Evolutionary conservation across 2,888 invertebrate species (phyloP).

Genomic region (Octonoba sinensis): DNA sequence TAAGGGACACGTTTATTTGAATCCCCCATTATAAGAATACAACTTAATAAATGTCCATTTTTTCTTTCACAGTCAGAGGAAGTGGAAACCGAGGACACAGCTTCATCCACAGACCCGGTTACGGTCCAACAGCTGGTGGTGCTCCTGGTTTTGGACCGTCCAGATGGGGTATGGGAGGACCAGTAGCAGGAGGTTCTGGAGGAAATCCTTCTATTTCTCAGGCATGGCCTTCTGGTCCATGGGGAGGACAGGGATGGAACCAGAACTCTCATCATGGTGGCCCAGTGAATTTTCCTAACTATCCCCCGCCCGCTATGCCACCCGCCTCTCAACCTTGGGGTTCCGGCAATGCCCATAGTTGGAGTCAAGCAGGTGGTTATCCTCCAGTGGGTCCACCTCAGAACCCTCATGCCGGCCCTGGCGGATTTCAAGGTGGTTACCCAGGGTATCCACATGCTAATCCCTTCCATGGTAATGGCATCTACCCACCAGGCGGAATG

Average conservation of each 20-base stretch:
- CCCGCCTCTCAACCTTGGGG: constrained; percentile 54
- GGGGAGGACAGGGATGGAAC: constrained; percentile 21
- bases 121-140: constrained; percentile 27
- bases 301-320: constrained; percentile 42
- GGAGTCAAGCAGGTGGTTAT: constrained; percentile 49
- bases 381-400: constrained; percentile 41
- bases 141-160: constrained; percentile 35
- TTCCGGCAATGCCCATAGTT: constrained; percentile 54
- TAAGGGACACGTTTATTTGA: too few relatives aligned
- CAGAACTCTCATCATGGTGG: constrained; percentile 24
- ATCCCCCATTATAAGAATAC: too few relatives aligned
- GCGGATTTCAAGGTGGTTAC: constrained; percentile 10
- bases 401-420: constrained; percentile 35
- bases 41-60: background rate
- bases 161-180: constrained; percentile 60
- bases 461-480: constrained; percentile 39
- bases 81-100: constrained; percentile 58
- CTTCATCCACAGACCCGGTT: constrained; percentile 61
- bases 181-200: constrained; percentile 24
- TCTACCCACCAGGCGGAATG: constrained; percentile 57
- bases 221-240: constrained; percentile 48
- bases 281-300: constrained; percentile 44
- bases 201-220: constrained; percentile 48
- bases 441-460: constrained; percentile 37
- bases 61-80: constrained; percentile 37